phyloP scores from a whole-genome alignment of 2,797 vertebrate genomes.

The Sus cebifrons region DNA sequence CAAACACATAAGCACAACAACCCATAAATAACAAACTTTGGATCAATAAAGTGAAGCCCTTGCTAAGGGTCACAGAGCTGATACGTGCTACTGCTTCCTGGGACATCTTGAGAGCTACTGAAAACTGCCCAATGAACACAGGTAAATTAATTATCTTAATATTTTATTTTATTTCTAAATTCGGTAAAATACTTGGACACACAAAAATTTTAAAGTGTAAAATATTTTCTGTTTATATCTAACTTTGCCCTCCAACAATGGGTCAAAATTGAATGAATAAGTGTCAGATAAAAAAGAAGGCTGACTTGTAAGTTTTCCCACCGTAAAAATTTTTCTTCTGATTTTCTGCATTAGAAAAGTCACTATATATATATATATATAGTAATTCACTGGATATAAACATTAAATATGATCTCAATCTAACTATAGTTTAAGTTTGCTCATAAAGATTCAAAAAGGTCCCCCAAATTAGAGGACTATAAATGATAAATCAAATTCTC shows the following conservation, averaged over 20 bases:
- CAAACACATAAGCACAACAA: not conserved
- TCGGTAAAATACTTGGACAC: not conserved
- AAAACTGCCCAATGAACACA: not conserved
- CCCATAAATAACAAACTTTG: not conserved
- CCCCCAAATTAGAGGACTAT: constrained; percentile 15
- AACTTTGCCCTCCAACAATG: not conserved
- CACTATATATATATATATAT: not conserved
- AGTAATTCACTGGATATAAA: constrained; percentile 61
- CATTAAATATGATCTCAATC: constrained; percentile 53
- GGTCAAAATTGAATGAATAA: constrained; percentile 27
- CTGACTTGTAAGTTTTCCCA: not conserved
- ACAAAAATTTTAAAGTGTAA: not conserved
- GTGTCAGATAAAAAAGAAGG: not conserved
- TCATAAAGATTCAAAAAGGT: constrained; percentile 62
- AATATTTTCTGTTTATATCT: constrained; percentile 13
- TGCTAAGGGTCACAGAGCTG: not conserved
- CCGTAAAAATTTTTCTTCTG: constrained; percentile 25
- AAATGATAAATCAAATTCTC: constrained; percentile 71
- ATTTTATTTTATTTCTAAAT: constrained; percentile 31
- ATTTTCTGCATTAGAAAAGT: constrained; percentile 41
- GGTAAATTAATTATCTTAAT: not conserved
- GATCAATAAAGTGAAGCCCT: not conserved
- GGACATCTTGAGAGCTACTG: not conserved
- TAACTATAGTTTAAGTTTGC: constrained; percentile 44
- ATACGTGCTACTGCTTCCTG: not conserved